phyloP scores from a whole-genome alignment of 2,113 vertebrate genomes.

The Rutilus rutilus region DNA sequence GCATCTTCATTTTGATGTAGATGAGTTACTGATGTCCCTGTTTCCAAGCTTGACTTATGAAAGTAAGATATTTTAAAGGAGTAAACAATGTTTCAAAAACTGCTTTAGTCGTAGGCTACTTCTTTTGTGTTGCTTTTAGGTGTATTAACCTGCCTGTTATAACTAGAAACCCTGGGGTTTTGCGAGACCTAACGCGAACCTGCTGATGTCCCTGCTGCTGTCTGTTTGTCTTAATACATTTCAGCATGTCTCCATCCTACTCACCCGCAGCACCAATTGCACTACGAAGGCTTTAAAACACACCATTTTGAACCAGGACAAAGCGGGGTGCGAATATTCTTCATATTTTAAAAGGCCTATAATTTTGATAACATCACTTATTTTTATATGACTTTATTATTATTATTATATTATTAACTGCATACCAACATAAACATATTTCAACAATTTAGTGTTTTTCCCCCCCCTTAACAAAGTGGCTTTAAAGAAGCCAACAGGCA shows the following conservation, averaged over 20 bases:
- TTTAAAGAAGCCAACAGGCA: slow-evolving; percentile 7
- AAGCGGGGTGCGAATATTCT: background rate
- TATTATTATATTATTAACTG: background rate
- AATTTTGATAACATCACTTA: background rate
- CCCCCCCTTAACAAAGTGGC: background rate
- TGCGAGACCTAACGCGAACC: background rate
- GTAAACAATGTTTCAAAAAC: background rate
- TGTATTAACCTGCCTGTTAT: background rate
- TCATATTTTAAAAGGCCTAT: background rate
- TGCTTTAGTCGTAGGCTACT: background rate
- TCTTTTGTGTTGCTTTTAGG: background rate
- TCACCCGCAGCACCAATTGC: background rate
- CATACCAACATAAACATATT: background rate
- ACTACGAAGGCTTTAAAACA: background rate
- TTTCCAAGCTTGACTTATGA: background rate
- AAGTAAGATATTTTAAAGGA: background rate
- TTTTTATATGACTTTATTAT: background rate
- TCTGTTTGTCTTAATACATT: background rate
- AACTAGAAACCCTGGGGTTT: slow-evolving; percentile 2
- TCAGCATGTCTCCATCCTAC: slow-evolving; percentile 8
- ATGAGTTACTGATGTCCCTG: background rate
- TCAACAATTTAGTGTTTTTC: background rate
- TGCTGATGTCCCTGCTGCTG: background rate
- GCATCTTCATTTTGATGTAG: background rate
- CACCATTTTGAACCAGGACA: background rate